Conservation (phyloP, 2,888 invertebrate species). For the Yponomeuta plumbellus region DNA sequence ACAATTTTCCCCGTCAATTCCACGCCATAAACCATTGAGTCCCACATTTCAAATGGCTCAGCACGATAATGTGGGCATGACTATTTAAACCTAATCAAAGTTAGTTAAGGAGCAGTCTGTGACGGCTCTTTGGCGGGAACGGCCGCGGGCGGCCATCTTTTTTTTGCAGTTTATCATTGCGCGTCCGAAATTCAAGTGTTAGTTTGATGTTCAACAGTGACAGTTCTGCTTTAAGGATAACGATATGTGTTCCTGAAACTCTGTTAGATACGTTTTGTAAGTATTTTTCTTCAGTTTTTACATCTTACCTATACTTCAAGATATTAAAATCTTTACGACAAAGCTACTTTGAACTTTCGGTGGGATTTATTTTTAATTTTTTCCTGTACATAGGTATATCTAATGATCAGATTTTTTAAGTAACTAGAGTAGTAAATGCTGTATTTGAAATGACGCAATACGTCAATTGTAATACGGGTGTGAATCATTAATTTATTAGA, state of each 20-base stretch:
- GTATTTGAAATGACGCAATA: background rate
- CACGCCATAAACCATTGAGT: constrained; percentile 27
- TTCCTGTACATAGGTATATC: too few species aligned
- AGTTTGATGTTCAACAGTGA: constrained; percentile 60
- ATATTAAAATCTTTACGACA: too few species aligned
- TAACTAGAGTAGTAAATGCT: background rate
- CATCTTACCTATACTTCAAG: background rate
- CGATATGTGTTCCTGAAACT: background rate
- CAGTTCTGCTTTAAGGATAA: constrained; percentile 47
- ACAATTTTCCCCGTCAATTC: constrained; percentile 14
- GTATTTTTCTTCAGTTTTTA: constrained; percentile 4
- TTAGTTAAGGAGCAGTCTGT: constrained; percentile 77
- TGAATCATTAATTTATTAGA: constrained; percentile 2
- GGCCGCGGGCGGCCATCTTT: constrained; percentile 40
- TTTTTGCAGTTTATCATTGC: constrained; percentile 43
- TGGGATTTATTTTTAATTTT: too few species aligned
- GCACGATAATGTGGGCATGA: constrained; percentile 69
- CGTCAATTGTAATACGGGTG: background rate
- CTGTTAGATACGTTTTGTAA: constrained; percentile 1
- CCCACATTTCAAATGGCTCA: constrained; percentile 46
- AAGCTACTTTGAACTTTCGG: too few species aligned
- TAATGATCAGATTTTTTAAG: too few species aligned
- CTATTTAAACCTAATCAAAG: constrained; percentile 82
- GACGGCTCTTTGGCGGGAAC: constrained; percentile 26
- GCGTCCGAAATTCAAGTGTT: constrained; percentile 38